These are phyloP conservation scores for Platygyra sinensis DNA, from an alignment of 64 coral and sea anemone species.

Conservation along the genomic window DNA sequence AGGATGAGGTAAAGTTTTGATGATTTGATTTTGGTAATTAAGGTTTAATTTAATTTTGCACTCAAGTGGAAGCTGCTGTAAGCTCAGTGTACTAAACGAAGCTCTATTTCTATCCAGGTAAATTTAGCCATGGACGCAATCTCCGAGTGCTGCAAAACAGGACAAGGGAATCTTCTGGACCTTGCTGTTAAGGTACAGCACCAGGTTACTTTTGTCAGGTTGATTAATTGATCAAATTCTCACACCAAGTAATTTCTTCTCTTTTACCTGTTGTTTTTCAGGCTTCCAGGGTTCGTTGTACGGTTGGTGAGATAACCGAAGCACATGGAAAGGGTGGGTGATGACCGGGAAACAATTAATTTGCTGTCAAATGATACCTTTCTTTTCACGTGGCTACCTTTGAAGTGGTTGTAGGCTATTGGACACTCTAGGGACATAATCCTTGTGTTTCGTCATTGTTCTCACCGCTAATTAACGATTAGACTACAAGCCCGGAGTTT, in stretches of 20 bases:
- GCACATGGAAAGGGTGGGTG: slow-evolving; percentile 95
- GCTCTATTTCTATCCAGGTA: slow-evolving; percentile 38
- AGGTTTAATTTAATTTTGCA: background rate
- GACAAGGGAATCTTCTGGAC: slow-evolving; percentile 89
- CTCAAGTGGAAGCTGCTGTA: too few relatives aligned
- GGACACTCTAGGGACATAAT: too few relatives aligned
- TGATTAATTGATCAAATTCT: background rate
- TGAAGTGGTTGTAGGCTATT: too few relatives aligned
- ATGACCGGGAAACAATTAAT: too few relatives aligned
- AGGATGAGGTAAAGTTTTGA: too few relatives aligned
- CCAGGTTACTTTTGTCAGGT: background rate
- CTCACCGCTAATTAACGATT: too few relatives aligned
- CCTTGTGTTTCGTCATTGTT: too few relatives aligned
- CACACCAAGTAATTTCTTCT: background rate
- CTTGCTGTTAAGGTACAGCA: slow-evolving; percentile 76
- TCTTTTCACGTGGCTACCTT: too few relatives aligned
- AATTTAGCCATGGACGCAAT: slow-evolving; percentile 80
- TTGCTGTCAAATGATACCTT: too few relatives aligned
- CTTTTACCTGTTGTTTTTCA: slow-evolving; percentile 1
- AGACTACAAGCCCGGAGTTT: too few relatives aligned
- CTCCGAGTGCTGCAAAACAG: slow-evolving; percentile 81
- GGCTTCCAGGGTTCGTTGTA: slow-evolving; percentile 94
- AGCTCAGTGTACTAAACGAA: too few relatives aligned
- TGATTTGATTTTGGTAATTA: background rate
- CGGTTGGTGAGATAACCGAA: slow-evolving; percentile 93